A percentile compares a stretch with the other conserved stretches of the same genome.
These are phyloP conservation scores for Scatophagus argus DNA, from an alignment of 2,113 vertebrate genomes.

Conservation along the genomic window DNA sequence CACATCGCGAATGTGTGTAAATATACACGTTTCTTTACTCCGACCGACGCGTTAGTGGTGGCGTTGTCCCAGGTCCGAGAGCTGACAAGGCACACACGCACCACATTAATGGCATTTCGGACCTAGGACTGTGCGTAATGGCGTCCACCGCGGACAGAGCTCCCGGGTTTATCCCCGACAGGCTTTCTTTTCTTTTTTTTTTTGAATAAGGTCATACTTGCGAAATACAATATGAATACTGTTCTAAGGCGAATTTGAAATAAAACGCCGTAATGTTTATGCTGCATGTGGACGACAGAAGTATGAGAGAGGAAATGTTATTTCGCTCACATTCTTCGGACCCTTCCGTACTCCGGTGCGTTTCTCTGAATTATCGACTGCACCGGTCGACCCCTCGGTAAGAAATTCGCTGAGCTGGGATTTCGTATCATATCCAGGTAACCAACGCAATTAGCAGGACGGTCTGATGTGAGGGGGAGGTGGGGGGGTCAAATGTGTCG, in stretches of 20 bases:
- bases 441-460: conserved; percentile 10
- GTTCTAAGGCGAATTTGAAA: not conserved
- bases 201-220: not conserved
- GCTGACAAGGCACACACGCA: conserved; percentile 60
- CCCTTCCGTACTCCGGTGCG: conserved; percentile 12
- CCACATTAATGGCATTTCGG: conserved; percentile 68
- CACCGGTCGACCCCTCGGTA: conserved; percentile 18
- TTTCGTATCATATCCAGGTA: conserved; percentile 27
- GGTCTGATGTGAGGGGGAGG: not conserved
- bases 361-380: conserved; percentile 19
- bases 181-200: too few relatives aligned
- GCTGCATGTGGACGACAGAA: conserved; percentile 19
- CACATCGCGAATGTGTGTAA: conserved; percentile 35
- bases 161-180: conserved; percentile 38
- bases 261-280: not conserved
- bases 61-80: conserved; percentile 81
- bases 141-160: conserved; percentile 78
- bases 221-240: not conserved
- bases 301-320: not conserved
- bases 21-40: conserved; percentile 33
- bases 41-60: conserved; percentile 20
- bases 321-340: conserved; percentile 45
- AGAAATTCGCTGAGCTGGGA: conserved; percentile 18
- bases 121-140: conserved; percentile 85
- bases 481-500: conserved; percentile 31